Conservation (phyloP, 2,888 invertebrate species). For the Parnassius glacialis region DNA sequence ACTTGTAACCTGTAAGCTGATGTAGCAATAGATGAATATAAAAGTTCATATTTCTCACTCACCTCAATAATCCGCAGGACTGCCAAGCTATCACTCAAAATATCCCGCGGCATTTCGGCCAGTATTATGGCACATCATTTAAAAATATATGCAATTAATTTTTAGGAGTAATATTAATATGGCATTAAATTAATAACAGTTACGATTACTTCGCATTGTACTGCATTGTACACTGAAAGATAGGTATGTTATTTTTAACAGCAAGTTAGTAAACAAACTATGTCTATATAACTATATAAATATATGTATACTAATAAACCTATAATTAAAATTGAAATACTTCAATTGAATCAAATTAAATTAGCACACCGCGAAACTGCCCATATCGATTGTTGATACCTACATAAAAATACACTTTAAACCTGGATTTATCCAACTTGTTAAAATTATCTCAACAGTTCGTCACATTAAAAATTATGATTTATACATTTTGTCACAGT, state of each 20-base stretch:
- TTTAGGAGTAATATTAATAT: background rate
- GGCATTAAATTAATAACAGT: background rate
- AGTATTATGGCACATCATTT: slow-evolving; percentile 36
- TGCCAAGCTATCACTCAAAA: slow-evolving; percentile 84
- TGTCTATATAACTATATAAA: background rate
- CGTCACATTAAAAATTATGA: background rate
- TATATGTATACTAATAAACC: background rate
- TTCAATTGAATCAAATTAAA: slow-evolving; percentile 16
- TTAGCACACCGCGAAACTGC: slow-evolving; percentile 12
- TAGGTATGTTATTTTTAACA: too few species aligned
- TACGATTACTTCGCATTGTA: slow-evolving; percentile 12
- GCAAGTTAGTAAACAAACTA: too few species aligned
- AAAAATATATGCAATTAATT: background rate
- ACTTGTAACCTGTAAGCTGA: too few species aligned
- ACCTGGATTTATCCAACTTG: background rate
- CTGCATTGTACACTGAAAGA: slow-evolving; percentile 10
- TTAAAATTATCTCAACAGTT: slow-evolving; percentile 2
- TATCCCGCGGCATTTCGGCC: slow-evolving; percentile 83
- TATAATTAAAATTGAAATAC: background rate
- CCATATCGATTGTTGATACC: slow-evolving; percentile 13
- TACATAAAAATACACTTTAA: background rate
- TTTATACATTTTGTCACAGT: background rate
- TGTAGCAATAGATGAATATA: too few species aligned
- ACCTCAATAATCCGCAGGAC: slow-evolving; percentile 83
- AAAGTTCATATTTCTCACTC: slow-evolving; percentile 28